Conservation (phyloP, 1,140 invertebrate genomes). For the Oryctes rhinoceros region DNA sequence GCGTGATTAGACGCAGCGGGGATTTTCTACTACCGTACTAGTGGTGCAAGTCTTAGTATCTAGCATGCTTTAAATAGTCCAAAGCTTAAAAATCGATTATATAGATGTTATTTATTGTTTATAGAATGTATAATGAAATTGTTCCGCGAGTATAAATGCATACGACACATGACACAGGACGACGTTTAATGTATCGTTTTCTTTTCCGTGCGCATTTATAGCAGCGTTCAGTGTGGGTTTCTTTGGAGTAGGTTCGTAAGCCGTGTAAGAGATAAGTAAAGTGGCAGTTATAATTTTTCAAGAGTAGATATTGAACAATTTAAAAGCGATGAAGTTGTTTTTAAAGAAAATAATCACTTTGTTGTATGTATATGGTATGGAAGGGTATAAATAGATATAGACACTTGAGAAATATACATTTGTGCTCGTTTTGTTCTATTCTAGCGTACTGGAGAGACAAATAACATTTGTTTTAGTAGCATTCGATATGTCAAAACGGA, state of each 20-base stretch:
- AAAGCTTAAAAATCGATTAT: not conserved
- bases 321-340: conserved; percentile 31
- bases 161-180: conserved; percentile 17
- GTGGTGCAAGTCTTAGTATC: not conserved
- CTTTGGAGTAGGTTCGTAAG: not conserved
- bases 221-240: conserved; percentile 7
- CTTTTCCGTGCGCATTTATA: not conserved
- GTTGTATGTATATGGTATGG: not conserved
- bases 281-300: conserved; percentile 34
- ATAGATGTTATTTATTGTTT: conserved; percentile 14
- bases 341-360: not conserved
- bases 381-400: too few relatives aligned
- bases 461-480: too few relatives aligned
- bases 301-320: conserved; percentile 11
- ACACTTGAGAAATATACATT: too few relatives aligned
- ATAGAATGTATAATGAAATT: conserved; percentile 29
- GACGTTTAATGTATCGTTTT: conserved; percentile 2
- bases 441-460: too few relatives aligned
- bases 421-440: too few relatives aligned
- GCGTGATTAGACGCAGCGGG: conserved; percentile 29
- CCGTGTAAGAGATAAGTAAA: conserved; percentile 21
- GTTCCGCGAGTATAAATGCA: not conserved
- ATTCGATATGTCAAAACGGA: too few relatives aligned
- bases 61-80: not conserved
- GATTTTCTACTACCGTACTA: conserved; percentile 26